Evolutionary conservation across 2,113 vertebrate species (phyloP).

Genomic region (Solea senegalensis): DNA sequence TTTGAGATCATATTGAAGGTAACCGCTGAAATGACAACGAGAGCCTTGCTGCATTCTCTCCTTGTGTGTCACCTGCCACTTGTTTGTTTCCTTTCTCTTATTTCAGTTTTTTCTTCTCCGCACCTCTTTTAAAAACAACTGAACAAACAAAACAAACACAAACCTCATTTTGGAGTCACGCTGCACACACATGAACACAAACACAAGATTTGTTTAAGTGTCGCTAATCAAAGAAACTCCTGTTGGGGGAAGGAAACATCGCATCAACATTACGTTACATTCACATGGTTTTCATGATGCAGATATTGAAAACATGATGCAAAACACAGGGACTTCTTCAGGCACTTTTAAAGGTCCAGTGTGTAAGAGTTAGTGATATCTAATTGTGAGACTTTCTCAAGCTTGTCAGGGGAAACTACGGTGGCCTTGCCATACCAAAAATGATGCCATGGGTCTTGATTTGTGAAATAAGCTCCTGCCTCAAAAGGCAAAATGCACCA

Average conservation of each 20-base stretch:
- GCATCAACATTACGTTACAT: constrained; percentile 69
- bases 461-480: no score
- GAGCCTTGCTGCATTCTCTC: constrained; percentile 88
- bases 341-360: constrained; percentile 24
- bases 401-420: no score
- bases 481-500: no score
- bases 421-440: no score
- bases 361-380: no score
- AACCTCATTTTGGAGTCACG: constrained; percentile 51
- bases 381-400: no score
- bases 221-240: constrained; percentile 36
- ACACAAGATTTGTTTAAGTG: constrained; percentile 65
- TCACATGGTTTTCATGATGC: constrained; percentile 63
- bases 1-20: constrained; percentile 99
- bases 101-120: constrained; percentile 73
- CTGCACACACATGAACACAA: constrained; percentile 40
- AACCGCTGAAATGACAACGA: constrained; percentile 86
- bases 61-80: constrained; percentile 87
- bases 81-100: constrained; percentile 85
- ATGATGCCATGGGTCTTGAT: no score
- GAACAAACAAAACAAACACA: constrained; percentile 22
- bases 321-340: constrained; percentile 60
- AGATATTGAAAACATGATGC: constrained; percentile 60
- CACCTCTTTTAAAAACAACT: constrained; percentile 81
- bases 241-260: constrained; percentile 72